phyloP scores from a whole-genome alignment of 35 echinoderm and acorn worm species.

The Anneissia japonica region DNA sequence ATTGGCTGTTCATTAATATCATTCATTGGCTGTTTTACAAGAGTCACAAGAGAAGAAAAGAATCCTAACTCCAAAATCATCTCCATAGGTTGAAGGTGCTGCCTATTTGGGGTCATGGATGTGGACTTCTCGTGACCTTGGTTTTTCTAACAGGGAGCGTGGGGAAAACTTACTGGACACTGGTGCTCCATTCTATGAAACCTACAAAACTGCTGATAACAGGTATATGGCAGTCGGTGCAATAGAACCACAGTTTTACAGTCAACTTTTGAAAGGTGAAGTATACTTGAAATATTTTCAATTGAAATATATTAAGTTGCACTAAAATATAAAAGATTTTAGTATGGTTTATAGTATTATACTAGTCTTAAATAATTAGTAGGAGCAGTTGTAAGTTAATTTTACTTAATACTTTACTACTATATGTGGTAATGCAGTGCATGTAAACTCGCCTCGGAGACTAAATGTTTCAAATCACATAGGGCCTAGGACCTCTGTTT shows the following conservation, averaged over 20 bases:
- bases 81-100: slow-evolving; percentile 74
- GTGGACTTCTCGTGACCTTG: slow-evolving; percentile 35
- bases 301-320: no score
- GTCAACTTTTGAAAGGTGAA: slow-evolving; percentile 65
- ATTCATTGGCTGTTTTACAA: not conserved
- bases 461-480: no score
- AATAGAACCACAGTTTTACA: slow-evolving; percentile 88
- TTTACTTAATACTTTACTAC: no score
- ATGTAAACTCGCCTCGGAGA: no score
- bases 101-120: slow-evolving; percentile 70
- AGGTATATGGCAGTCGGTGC: slow-evolving; percentile 95
- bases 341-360: no score
- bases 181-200: slow-evolving; percentile 89
- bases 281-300: not conserved
- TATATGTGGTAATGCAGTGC: no score
- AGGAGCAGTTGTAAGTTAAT: no score
- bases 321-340: no score
- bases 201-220: slow-evolving; percentile 72
- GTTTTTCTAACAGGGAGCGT: slow-evolving; percentile 20
- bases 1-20: not conserved
- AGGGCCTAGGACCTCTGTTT: no score
- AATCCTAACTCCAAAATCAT: not conserved
- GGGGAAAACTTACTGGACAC: slow-evolving; percentile 65
- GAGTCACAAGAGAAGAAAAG: not conserved
- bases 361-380: no score